These are phyloP conservation scores for Theretra japonica DNA, from an alignment of 2,888 invertebrate species.

Conservation along the genomic window DNA sequence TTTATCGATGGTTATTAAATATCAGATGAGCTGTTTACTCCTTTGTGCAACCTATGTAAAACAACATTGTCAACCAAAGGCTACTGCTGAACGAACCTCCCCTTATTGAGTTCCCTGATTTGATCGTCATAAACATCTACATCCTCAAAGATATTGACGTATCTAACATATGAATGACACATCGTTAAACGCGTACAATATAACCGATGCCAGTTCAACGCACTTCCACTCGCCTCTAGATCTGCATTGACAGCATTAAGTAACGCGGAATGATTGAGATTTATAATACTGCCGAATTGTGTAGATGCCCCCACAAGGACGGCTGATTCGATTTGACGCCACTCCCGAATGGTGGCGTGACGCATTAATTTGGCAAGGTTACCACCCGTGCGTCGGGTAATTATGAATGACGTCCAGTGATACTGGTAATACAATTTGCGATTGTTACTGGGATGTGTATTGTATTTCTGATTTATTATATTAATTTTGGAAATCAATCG, in stretches of 20 bases:
- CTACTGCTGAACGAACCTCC: too few relatives aligned
- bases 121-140: neutral
- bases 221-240: slow-evolving; percentile 2
- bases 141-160: neutral
- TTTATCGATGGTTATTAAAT: too few relatives aligned
- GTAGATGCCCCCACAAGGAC: slow-evolving; percentile 19
- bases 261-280: slow-evolving; percentile 9
- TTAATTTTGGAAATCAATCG: too few relatives aligned
- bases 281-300: slow-evolving; percentile 18
- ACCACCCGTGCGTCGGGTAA: neutral
- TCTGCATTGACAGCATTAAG: slow-evolving; percentile 20
- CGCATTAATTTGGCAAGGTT: slow-evolving; percentile 2
- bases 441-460: neutral
- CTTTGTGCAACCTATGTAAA: too few relatives aligned
- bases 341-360: neutral
- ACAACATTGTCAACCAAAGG: too few relatives aligned
- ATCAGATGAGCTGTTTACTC: too few relatives aligned
- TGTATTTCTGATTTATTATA: neutral
- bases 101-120: too few relatives aligned
- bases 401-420: neutral
- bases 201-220: neutral
- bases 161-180: neutral
- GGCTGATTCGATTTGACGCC: slow-evolving; percentile 6
- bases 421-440: neutral
- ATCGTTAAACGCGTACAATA: neutral